Conservation (phyloP, 1,140 invertebrate genomes). For the Teleogryllus occipitalis region DNA sequence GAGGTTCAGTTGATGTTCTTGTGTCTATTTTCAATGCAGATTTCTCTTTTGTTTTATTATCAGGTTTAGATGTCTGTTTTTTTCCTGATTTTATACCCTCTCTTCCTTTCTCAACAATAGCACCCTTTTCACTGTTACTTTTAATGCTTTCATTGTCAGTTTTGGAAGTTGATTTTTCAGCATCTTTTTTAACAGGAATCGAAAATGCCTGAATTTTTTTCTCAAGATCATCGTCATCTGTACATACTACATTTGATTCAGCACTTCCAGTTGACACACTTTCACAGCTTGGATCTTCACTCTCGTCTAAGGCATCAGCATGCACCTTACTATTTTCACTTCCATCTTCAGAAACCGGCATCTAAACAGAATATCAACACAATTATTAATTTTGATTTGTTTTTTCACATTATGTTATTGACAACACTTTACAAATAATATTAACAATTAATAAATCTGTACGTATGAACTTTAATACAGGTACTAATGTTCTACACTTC, state of each 20-base stretch:
- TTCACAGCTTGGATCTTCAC: too few relatives aligned
- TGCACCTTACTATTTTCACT: background rate
- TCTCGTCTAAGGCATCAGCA: background rate
- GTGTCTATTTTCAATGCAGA: too few relatives aligned
- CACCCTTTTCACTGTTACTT: too few relatives aligned
- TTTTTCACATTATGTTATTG: too few relatives aligned
- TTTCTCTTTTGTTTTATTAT: too few relatives aligned
- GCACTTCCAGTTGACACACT: background rate
- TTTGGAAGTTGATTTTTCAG: too few relatives aligned
- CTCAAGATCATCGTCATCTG: background rate
- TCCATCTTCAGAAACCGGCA: background rate
- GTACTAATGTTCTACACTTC: too few relatives aligned
- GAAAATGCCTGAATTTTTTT: background rate
- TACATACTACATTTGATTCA: background rate
- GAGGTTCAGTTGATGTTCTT: too few relatives aligned
- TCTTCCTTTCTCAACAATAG: too few relatives aligned
- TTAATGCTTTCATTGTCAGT: too few relatives aligned
- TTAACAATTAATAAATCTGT: background rate
- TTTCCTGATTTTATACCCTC: too few relatives aligned
- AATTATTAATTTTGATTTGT: background rate
- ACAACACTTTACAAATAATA: background rate
- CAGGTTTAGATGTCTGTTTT: too few relatives aligned
- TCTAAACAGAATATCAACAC: background rate
- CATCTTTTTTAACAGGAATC: background rate
- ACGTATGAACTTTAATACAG: background rate